phyloP scores from a whole-genome alignment of 2,888 invertebrate species.

The Steinernema scapterisci region DNA sequence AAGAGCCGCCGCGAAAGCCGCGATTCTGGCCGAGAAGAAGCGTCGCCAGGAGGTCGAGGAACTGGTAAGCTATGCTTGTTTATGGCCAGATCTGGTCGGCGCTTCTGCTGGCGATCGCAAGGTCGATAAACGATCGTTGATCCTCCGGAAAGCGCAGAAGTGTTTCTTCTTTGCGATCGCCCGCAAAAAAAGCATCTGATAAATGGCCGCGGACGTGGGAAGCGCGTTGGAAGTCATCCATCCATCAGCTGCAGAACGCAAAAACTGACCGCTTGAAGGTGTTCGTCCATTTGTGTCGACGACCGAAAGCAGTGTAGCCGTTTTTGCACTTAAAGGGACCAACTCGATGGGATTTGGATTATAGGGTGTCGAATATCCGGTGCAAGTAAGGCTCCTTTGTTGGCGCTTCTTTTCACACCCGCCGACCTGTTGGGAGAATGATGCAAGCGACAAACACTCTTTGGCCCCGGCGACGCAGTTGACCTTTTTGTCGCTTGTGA shows the following conservation, averaged over 20 bases:
- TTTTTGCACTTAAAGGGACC: background rate
- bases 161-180: background rate
- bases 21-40: background rate
- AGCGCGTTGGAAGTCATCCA: too few relatives aligned
- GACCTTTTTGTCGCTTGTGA: conserved; percentile 22
- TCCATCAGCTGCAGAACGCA: too few relatives aligned
- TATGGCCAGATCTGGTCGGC: background rate
- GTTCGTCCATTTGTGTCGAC: too few relatives aligned
- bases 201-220: too few relatives aligned
- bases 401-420: background rate
- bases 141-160: background rate
- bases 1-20: background rate
- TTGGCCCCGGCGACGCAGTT: background rate
- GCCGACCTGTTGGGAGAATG: conserved; percentile 20
- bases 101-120: too few relatives aligned
- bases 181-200: background rate
- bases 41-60: background rate
- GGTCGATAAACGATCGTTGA: background rate
- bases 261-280: too few relatives aligned
- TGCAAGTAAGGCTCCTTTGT: background rate
- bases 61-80: background rate
- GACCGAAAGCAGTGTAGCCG: background rate
- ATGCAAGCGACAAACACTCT: conserved; percentile 11
- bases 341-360: background rate
- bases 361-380: conserved; percentile 14